These are phyloP conservation scores for Phyllostomus discolor DNA, from an alignment of 2,113 vertebrate genomes.

Conservation along the genomic window DNA sequence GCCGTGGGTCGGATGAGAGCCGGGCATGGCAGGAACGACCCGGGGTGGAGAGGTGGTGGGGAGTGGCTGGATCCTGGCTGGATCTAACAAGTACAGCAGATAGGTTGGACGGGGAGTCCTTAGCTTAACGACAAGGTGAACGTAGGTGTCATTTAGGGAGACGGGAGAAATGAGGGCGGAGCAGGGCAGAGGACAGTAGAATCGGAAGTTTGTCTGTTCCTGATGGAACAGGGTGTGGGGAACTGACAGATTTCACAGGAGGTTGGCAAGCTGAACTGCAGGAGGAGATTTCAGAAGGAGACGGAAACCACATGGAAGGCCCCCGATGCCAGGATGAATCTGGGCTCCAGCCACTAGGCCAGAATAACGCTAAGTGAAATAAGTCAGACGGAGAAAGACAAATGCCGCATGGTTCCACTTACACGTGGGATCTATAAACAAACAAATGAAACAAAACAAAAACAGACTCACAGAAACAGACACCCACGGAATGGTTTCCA, in stretches of 20 bases:
- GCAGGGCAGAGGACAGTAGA: rapidly evolving
- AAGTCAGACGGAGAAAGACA: not conserved
- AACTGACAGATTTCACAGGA: not conserved
- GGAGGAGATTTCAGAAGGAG: not conserved
- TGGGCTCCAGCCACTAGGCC: not conserved
- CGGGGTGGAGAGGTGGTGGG: not conserved
- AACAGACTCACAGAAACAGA: not conserved
- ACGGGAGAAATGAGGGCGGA: not conserved
- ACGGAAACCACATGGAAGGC: not conserved
- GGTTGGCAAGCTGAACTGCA: rapidly evolving
- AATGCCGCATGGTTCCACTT: not conserved
- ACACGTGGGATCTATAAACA: not conserved
- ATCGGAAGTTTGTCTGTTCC: not conserved
- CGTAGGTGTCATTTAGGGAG: not conserved
- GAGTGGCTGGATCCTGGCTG: not conserved
- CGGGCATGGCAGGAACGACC: no score
- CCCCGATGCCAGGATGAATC: not conserved
- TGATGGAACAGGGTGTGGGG: not conserved
- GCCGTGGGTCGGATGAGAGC: not conserved
- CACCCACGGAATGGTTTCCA: not conserved
- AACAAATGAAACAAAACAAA: not conserved
- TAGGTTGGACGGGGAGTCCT: not conserved
- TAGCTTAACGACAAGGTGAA: not conserved
- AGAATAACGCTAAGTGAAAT: not conserved
- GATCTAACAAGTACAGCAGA: not conserved